These are phyloP conservation scores for Porites rus DNA, from an alignment of 92 coral and sea anemone species.

Conservation along the genomic window DNA sequence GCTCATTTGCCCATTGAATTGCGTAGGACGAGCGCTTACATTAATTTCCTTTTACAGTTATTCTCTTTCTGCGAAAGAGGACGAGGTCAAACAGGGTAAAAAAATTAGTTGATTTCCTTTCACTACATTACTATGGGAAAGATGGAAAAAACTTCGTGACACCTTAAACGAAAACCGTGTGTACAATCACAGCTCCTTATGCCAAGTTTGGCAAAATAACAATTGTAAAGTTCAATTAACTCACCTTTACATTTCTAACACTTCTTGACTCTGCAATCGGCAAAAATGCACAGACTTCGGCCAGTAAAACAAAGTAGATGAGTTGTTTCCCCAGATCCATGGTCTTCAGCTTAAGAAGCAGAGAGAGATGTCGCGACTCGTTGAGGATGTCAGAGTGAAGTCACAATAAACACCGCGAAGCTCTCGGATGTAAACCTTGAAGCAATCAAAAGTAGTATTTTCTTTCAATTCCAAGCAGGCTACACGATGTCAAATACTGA, in stretches of 20 bases:
- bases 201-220: too few relatives aligned
- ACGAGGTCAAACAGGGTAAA: slow-evolving; percentile 2
- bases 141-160: background rate
- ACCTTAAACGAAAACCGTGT: too few relatives aligned
- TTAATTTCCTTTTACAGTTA: background rate
- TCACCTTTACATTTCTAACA: slow-evolving; percentile 23
- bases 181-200: too few relatives aligned
- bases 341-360: background rate
- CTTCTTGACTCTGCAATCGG: slow-evolving; percentile 32
- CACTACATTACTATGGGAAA: too few relatives aligned
- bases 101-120: background rate
- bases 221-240: background rate
- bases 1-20: too few relatives aligned
- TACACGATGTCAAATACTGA: slow-evolving; percentile 32
- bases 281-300: background rate
- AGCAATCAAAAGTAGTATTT: slow-evolving; percentile 3
- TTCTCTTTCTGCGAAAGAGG: background rate
- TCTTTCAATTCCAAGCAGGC: slow-evolving; percentile 9
- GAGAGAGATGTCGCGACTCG: slow-evolving; percentile 10
- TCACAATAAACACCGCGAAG: slow-evolving; percentile 7
- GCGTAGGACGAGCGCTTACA: background rate
- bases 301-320: background rate
- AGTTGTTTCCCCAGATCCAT: slow-evolving; percentile 15
- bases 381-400: slow-evolving; percentile 8
- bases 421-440: slow-evolving; percentile 13